These are phyloP conservation scores for Erebia aethiops DNA, from an alignment of 2,888 invertebrate species.

Conservation along the genomic window DNA sequence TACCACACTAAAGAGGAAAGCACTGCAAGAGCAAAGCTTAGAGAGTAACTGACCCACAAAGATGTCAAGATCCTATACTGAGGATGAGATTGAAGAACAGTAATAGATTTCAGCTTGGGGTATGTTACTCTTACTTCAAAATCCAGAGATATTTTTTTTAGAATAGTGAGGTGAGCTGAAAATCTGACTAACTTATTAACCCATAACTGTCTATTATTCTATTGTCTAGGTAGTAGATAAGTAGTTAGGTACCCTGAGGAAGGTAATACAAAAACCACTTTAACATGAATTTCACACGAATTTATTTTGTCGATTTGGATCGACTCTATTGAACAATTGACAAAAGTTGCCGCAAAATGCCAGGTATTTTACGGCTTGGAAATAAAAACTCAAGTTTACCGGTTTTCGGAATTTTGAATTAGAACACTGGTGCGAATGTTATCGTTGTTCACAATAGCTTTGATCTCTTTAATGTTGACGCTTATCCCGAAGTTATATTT, in stretches of 20 bases:
- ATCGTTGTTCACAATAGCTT: neutral
- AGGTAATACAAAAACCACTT: neutral
- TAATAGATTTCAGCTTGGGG: no score
- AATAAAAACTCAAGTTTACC: neutral
- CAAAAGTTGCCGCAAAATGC: neutral
- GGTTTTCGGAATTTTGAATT: neutral
- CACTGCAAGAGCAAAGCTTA: no score
- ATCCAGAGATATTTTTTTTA: no score
- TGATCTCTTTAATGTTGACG: no score
- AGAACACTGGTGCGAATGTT: neutral
- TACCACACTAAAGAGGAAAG: neutral
- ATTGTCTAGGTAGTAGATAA: neutral
- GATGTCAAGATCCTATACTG: no score
- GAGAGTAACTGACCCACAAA: no score
- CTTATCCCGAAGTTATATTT: no score
- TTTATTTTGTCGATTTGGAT: neutral
- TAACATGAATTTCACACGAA: constrained; percentile 2
- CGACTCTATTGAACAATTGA: neutral
- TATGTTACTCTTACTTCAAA: neutral
- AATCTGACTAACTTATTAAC: no score
- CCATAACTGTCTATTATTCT: constrained; percentile 3
- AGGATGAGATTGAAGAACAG: no score
- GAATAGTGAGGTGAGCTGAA: no score
- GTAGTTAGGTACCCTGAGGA: neutral
- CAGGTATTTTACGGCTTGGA: neutral